These are phyloP conservation scores for Syncerus caffer DNA, from an alignment of 2,797 vertebrate species.

Conservation along the genomic window DNA sequence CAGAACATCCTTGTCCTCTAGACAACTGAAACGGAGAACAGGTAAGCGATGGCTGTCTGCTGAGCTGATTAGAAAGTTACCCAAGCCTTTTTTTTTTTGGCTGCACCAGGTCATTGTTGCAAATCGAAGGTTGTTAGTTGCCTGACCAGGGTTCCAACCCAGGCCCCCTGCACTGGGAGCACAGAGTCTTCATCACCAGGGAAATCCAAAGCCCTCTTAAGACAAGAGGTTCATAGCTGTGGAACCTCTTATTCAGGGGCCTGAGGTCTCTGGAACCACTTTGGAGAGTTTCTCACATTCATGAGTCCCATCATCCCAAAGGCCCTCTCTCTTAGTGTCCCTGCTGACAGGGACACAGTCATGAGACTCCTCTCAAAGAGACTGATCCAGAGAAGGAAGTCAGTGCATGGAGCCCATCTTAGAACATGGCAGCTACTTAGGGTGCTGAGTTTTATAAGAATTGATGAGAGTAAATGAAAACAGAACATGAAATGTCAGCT, in stretches of 20 bases:
- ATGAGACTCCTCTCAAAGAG: not conserved
- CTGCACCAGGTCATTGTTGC: not conserved
- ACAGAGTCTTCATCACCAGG: not conserved
- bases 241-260: not conserved
- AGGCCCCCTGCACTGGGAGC: not conserved
- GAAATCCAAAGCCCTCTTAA: not conserved
- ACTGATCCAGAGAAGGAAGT: not conserved
- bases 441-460: not conserved
- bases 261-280: not conserved
- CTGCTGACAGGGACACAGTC: not conserved
- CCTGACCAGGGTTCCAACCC: not conserved
- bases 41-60: not conserved
- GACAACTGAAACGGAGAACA: not conserved
- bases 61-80: not conserved
- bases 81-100: not conserved
- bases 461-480: not conserved
- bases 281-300: not conserved
- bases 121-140: not conserved
- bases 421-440: not conserved
- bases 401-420: not conserved
- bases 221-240: not conserved
- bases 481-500: not conserved
- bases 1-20: not conserved
- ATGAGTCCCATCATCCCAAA: not conserved
- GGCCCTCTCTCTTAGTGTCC: not conserved